phyloP scores from a whole-genome alignment of 1,140 invertebrate species.

The Brachionus paranguensis region DNA sequence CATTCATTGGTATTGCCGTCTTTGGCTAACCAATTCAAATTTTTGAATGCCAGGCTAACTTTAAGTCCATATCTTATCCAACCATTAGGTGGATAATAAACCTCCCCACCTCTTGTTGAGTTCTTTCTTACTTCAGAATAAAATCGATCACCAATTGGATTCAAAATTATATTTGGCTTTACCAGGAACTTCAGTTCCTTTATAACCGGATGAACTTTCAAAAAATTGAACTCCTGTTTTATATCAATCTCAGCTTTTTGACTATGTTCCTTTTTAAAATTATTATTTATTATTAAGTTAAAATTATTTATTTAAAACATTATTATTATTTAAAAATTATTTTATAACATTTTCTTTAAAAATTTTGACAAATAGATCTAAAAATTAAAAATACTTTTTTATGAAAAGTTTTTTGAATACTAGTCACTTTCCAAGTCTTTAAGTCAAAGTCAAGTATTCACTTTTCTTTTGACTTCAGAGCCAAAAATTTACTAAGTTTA shows the following conservation, averaged over 20 bases:
- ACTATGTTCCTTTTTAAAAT: neutral
- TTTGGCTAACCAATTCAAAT: neutral
- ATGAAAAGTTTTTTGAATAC: too few species aligned
- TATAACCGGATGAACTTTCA: neutral
- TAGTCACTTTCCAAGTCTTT: too few species aligned
- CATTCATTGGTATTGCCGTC: neutral
- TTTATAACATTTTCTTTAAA: too few species aligned
- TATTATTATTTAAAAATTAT: too few species aligned
- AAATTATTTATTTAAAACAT: too few species aligned
- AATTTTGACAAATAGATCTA: too few species aligned
- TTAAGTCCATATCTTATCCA: constrained; percentile 1
- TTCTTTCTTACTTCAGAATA: neutral
- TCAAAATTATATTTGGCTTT: neutral
- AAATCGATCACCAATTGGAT: neutral
- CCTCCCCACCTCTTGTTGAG: neutral
- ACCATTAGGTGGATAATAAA: neutral
- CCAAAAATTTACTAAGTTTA: too few species aligned
- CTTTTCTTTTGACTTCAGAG: too few species aligned
- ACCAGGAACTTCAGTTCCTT: neutral
- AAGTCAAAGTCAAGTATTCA: too few species aligned
- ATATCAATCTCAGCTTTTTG: neutral
- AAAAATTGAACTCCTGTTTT: neutral
- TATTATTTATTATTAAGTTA: neutral
- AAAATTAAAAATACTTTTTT: too few species aligned
- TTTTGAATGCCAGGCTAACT: neutral